phyloP scores from a whole-genome alignment of 2,888 invertebrate species.

The Cataglyphis rosenhaueri region DNA sequence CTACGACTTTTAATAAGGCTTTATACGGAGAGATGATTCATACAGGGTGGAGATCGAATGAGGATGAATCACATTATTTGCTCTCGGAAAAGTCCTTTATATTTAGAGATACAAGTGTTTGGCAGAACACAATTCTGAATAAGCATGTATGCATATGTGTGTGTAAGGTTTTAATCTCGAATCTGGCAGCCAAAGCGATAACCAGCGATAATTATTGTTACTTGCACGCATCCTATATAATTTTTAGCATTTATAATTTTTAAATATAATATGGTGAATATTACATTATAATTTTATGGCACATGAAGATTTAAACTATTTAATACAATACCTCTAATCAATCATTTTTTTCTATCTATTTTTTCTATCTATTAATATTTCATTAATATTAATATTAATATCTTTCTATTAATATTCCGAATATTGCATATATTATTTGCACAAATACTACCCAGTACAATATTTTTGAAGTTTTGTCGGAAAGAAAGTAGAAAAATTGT shows the following conservation, averaged over 20 bases:
- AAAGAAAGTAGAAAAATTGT: not conserved
- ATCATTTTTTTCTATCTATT: not conserved
- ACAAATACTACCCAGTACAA: not conserved
- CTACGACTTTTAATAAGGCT: not conserved
- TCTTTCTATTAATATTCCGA: not conserved
- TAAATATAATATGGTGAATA: not conserved
- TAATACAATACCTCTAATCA: not conserved
- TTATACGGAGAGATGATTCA: slow-evolving; percentile 31
- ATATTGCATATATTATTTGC: not conserved
- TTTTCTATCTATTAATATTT: not conserved
- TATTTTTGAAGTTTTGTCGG: not conserved
- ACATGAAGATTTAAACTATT: not conserved
- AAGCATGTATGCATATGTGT: not conserved
- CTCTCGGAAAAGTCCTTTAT: not conserved
- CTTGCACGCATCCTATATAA: not conserved
- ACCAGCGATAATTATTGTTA: slow-evolving; percentile 22
- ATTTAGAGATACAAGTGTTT: not conserved
- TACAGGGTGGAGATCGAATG: not conserved
- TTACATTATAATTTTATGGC: not conserved
- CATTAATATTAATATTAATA: not conserved
- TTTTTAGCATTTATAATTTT: not conserved
- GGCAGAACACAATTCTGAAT: not conserved
- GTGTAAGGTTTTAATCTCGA: not conserved
- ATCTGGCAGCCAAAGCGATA: slow-evolving; percentile 25
- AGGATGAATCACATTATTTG: slow-evolving; percentile 34